Conservation (phyloP, 2,888 invertebrate genomes). For the Oscheius sp. region DNA sequence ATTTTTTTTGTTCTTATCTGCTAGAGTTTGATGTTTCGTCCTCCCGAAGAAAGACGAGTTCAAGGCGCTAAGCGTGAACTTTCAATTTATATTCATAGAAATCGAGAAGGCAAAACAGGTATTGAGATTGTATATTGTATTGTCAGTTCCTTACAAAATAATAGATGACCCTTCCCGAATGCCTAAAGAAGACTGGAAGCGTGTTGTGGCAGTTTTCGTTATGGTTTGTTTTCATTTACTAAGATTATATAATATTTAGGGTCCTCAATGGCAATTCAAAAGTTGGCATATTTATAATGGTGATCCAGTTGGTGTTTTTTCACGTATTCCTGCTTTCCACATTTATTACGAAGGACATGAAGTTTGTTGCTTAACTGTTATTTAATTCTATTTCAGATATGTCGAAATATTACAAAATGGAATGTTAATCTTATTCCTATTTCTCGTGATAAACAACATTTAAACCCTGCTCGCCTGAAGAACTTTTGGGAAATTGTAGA, state of each 20-base stretch:
- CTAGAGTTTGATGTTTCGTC: constrained; percentile 73
- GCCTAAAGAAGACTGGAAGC: constrained; percentile 91
- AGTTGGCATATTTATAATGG: constrained; percentile 95
- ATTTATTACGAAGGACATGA: constrained; percentile 95
- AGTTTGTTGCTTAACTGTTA: constrained; percentile 31
- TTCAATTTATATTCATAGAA: constrained; percentile 81
- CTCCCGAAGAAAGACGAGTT: constrained; percentile 87
- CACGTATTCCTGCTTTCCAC: constrained; percentile 95
- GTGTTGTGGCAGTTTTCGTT: constrained; percentile 97
- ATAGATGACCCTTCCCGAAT: constrained; percentile 94
- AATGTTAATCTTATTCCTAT: constrained; percentile 91
- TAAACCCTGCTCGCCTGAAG: constrained; percentile 93
- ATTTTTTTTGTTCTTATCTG: not conserved
- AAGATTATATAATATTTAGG: constrained; percentile 76
- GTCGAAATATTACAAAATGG: constrained; percentile 94
- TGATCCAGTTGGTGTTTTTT: constrained; percentile 97
- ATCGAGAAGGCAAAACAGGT: constrained; percentile 26
- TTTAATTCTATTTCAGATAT: constrained; percentile 74
- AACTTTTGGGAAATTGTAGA: constrained; percentile 97
- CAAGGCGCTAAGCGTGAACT: constrained; percentile 86
- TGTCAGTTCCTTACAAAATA: constrained; percentile 88
- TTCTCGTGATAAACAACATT: constrained; percentile 90
- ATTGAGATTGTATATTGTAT: not conserved
- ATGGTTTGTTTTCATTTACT: constrained; percentile 37
- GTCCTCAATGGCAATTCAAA: constrained; percentile 99